Percentiles rank a stretch among this genome's conserved stretches.
phyloP scores from a whole-genome alignment of 37 sponge, comb jelly and placozoan genomes.

The Theonella swinhoei region DNA sequence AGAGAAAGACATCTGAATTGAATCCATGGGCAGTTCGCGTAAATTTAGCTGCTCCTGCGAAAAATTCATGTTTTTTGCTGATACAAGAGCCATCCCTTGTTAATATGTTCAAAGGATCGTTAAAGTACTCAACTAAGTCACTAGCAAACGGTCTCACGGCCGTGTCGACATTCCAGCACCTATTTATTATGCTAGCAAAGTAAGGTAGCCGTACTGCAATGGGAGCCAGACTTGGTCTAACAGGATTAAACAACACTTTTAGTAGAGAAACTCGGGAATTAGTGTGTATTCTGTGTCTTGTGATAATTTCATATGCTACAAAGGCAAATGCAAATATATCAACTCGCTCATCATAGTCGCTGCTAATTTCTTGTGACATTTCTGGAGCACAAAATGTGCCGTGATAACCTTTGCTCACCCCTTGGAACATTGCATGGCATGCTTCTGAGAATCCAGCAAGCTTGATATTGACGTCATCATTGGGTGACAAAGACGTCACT shows the following conservation, averaged over 20 bases:
- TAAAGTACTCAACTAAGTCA: constrained; percentile 29
- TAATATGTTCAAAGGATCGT: constrained; percentile 29
- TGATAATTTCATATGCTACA: constrained; percentile 69
- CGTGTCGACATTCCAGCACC: constrained; percentile 58
- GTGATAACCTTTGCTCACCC: constrained; percentile 23
- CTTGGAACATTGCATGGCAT: constrained; percentile 38
- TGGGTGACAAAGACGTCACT: constrained; percentile 46
- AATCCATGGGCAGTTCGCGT: constrained; percentile 10
- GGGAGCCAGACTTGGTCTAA: constrained; percentile 40
- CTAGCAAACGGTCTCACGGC: constrained; percentile 54
- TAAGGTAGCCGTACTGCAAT: constrained; percentile 37
- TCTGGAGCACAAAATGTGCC: constrained; percentile 75
- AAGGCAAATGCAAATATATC: constrained; percentile 79
- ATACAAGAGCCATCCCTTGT: constrained; percentile 14
- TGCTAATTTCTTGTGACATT: constrained; percentile 25
- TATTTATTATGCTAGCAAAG: constrained; percentile 34
- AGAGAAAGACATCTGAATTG: constrained; percentile 45
- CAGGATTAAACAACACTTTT: background rate
- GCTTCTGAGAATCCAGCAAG: constrained; percentile 60
- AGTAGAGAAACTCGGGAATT: constrained; percentile 14
- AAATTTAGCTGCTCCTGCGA: constrained; percentile 42
- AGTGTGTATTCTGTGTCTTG: constrained; percentile 27
- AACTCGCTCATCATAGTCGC: constrained; percentile 73
- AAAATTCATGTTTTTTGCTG: constrained; percentile 31
- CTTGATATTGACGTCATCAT: constrained; percentile 51